Conservation (phyloP, 2,113 vertebrate genomes). For the Mola mola region DNA sequence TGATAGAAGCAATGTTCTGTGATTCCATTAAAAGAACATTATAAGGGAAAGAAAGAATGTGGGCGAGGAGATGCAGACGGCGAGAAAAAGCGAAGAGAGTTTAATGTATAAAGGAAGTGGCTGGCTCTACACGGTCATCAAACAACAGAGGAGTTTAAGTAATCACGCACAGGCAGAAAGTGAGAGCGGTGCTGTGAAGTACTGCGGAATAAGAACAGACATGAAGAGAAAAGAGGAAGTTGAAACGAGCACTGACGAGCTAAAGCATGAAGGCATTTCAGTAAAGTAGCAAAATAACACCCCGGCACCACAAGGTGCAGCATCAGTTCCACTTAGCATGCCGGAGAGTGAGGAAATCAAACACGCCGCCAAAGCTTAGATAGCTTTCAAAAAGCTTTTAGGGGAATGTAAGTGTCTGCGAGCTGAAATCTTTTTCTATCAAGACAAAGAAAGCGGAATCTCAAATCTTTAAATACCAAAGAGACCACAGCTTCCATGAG, state of each 20-base stretch:
- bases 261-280: slow-evolving; percentile 10
- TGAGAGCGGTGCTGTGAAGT: not conserved
- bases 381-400: slow-evolving; percentile 61
- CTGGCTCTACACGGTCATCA: slow-evolving; percentile 17
- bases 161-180: not conserved
- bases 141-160: slow-evolving; percentile 2
- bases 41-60: slow-evolving; percentile 30
- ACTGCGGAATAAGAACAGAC: slow-evolving; percentile 15
- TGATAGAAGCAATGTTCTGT: slow-evolving; percentile 71
- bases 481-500: slow-evolving; percentile 23
- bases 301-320: slow-evolving; percentile 26
- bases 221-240: not conserved
- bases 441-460: slow-evolving; percentile 40
- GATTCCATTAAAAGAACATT: slow-evolving; percentile 75
- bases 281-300: slow-evolving; percentile 40
- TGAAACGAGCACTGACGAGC: not conserved
- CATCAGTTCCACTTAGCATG: slow-evolving; percentile 43
- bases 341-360: slow-evolving; percentile 44
- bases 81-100: slow-evolving; percentile 9
- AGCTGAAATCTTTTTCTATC: slow-evolving; percentile 32
- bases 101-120: slow-evolving; percentile 36
- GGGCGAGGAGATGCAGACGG: slow-evolving; percentile 28
- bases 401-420: slow-evolving; percentile 30
- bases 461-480: slow-evolving; percentile 37
- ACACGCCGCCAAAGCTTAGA: slow-evolving; percentile 37